Evolutionary conservation across 2,113 vertebrate genomes (phyloP).

Genomic region (Dipodomys stephensi): DNA sequence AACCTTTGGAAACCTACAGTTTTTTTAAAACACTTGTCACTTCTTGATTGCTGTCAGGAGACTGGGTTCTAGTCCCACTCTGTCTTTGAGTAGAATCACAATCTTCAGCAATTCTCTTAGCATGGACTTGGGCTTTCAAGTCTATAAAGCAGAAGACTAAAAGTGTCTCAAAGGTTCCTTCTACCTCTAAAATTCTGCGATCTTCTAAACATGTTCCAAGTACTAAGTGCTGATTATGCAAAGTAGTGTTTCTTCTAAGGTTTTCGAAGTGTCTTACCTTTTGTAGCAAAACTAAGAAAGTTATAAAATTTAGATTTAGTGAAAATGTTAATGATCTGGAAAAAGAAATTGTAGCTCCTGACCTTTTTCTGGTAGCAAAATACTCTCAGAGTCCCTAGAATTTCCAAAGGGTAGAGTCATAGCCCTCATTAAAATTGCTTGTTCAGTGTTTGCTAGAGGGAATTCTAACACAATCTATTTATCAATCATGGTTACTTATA

Average conservation of each 20-base stretch:
- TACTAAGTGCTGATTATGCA: background rate
- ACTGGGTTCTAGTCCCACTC: background rate
- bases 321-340: slow-evolving; percentile 30
- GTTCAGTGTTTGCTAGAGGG: slow-evolving; percentile 60
- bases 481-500: slow-evolving; percentile 58
- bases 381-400: background rate
- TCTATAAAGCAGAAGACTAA: slow-evolving; percentile 5
- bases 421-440: slow-evolving; percentile 68
- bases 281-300: slow-evolving; percentile 5
- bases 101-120: background rate
- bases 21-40: background rate
- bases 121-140: background rate
- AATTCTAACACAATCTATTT: slow-evolving; percentile 65
- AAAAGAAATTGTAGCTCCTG: slow-evolving; percentile 32
- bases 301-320: slow-evolving; percentile 49
- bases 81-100: background rate
- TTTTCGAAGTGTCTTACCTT: background rate
- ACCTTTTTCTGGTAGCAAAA: slow-evolving; percentile 34
- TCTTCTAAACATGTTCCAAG: background rate
- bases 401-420: slow-evolving; percentile 50
- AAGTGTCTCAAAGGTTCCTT: slow-evolving; percentile 20
- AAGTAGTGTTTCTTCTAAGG: slow-evolving; percentile 4
- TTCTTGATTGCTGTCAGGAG: background rate
- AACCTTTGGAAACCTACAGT: background rate
- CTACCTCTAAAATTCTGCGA: background rate